Evolutionary conservation across 2,888 invertebrate genomes (phyloP).

Genomic region (Lithodes maja): DNA sequence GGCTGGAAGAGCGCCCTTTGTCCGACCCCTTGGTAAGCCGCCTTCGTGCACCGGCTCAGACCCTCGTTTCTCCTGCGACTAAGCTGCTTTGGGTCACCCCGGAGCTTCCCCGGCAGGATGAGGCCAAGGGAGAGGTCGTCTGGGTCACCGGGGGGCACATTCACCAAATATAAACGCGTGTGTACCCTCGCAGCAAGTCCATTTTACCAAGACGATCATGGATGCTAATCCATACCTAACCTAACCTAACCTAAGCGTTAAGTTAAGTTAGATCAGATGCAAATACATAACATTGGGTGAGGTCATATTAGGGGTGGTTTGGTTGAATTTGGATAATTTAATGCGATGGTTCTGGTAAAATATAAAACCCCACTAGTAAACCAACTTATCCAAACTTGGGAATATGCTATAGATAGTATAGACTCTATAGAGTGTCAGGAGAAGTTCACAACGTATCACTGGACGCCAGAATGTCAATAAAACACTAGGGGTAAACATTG

Average conservation of each 20-base stretch:
- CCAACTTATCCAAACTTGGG: no score
- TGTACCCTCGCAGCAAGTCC: no score
- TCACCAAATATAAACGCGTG: no score
- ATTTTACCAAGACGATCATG: no score
- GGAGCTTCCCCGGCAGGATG: conserved; percentile 38
- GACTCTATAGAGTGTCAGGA: background rate
- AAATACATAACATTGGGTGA: no score
- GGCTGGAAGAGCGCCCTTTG: conserved; percentile 39
- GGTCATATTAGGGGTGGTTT: no score
- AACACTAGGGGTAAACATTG: background rate
- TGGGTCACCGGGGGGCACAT: conserved; percentile 12
- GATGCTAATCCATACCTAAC: no score
- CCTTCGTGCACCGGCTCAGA: conserved; percentile 39
- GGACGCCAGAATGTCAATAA: background rate
- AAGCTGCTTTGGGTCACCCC: conserved; percentile 46
- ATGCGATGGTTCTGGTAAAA: no score
- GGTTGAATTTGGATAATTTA: no score
- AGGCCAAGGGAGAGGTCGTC: background rate
- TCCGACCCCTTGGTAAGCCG: conserved; percentile 32
- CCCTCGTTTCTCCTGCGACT: conserved; percentile 30
- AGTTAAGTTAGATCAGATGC: no score
- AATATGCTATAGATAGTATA: background rate
- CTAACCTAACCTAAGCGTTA: no score
- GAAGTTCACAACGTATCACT: background rate
- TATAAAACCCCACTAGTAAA: no score